phyloP scores from a whole-genome alignment of 2,888 invertebrate species.

The Iselma pallidipennis region DNA sequence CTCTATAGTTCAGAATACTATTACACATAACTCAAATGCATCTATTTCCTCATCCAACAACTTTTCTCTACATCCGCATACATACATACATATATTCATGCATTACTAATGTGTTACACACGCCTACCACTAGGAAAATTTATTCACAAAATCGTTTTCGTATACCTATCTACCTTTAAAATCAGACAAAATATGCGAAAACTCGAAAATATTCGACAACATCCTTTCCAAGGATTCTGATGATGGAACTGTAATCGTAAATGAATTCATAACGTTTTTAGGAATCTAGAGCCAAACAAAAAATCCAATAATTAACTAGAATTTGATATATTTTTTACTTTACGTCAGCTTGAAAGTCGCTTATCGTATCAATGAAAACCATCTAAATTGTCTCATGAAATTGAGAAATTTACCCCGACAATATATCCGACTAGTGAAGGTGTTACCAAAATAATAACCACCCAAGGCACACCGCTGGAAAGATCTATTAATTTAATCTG shows the following conservation, averaged over 20 bases:
- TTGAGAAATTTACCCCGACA: too few species aligned
- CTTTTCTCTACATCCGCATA: constrained; percentile 26
- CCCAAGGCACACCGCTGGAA: too few species aligned
- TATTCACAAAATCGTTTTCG: background rate
- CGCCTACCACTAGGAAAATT: background rate
- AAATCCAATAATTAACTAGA: too few species aligned
- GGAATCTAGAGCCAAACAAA: too few species aligned
- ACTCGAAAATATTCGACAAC: background rate
- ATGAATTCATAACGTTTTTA: background rate
- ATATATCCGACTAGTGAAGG: too few species aligned
- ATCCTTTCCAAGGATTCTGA: background rate
- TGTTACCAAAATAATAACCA: too few species aligned
- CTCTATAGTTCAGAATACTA: background rate
- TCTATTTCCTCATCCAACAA: constrained; percentile 21
- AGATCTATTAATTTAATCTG: too few species aligned
- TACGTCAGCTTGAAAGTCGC: too few species aligned
- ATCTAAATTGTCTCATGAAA: too few species aligned
- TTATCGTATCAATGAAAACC: too few species aligned
- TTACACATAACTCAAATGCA: background rate
- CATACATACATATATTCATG: constrained; percentile 29
- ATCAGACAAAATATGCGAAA: constrained; percentile 1
- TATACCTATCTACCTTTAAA: background rate
- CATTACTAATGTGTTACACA: constrained; percentile 19
- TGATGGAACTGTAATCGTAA: background rate
- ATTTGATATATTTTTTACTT: too few species aligned